A percentile compares a stretch with the other conserved stretches of the same genome.
These are phyloP conservation scores for Petrocephalus sullivani DNA, from an alignment of 2,797 vertebrate genomes.

Conservation along the genomic window DNA sequence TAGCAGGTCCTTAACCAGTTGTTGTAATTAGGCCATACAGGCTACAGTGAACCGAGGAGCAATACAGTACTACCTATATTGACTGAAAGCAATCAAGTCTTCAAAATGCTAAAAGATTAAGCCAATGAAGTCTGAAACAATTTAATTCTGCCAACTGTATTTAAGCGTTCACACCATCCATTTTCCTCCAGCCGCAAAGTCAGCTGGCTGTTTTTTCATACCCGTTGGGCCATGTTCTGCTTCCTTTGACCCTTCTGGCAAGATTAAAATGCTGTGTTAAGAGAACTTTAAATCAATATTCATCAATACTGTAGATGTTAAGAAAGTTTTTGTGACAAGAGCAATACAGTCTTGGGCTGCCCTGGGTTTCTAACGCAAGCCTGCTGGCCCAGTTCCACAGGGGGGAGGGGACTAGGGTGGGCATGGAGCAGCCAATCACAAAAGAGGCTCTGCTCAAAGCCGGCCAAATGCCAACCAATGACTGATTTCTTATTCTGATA, in stretches of 20 bases:
- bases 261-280: conserved; percentile 28
- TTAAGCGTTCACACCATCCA: conserved; percentile 26
- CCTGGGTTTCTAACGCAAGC: background rate
- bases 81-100: background rate
- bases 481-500: background rate
- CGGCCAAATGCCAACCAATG: background rate
- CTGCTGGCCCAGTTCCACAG: background rate
- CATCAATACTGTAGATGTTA: conserved; percentile 31
- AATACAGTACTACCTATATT: background rate
- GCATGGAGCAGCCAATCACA: background rate
- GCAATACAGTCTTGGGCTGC: background rate
- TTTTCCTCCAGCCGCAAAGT: conserved; percentile 30
- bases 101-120: conserved; percentile 28
- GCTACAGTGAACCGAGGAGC: background rate
- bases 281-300: conserved; percentile 32
- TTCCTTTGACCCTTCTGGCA: conserved; percentile 21
- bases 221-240: conserved; percentile 13
- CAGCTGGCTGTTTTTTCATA: conserved; percentile 33
- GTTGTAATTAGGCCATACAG: background rate
- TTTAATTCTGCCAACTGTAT: conserved; percentile 31
- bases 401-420: background rate
- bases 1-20: conserved; percentile 3
- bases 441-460: background rate
- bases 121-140: conserved; percentile 29
- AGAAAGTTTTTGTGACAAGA: conserved; percentile 15